Percentiles rank a stretch among this genome's conserved stretches.
phyloP scores from a whole-genome alignment of 1,140 invertebrate species.

The Brachionus rotundiformis region DNA sequence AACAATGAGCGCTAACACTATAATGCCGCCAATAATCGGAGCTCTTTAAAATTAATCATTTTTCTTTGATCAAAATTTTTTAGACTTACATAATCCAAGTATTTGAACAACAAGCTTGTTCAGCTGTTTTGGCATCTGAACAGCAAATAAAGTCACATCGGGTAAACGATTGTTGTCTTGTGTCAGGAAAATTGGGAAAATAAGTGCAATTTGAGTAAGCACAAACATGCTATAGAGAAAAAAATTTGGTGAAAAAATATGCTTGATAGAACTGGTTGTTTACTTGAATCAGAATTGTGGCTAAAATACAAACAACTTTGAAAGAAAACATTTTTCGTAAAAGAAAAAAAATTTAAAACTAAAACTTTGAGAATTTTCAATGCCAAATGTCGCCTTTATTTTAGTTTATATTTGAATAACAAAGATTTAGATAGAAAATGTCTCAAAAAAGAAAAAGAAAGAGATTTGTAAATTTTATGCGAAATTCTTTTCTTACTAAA shows the following conservation, averaged over 20 bases:
- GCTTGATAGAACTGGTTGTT: no score
- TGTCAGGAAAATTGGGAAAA: slow-evolving; percentile 28
- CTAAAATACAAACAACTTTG: background rate
- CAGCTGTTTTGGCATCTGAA: background rate
- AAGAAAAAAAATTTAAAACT: no score
- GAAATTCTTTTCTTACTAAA: background rate
- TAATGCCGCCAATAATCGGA: slow-evolving; percentile 12
- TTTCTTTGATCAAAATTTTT: no score
- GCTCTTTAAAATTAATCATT: no score
- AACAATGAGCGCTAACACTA: background rate
- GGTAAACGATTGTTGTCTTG: background rate
- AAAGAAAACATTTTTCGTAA: background rate
- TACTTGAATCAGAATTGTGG: background rate
- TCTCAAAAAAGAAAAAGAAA: background rate
- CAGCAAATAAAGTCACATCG: slow-evolving; percentile 28
- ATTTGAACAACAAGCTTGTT: slow-evolving; percentile 24
- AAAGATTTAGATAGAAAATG: background rate
- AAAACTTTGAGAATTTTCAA: no score
- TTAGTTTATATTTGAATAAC: no score
- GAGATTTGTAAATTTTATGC: background rate
- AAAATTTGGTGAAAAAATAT: no score
- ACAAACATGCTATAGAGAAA: background rate
- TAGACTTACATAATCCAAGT: slow-evolving; percentile 24
- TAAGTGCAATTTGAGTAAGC: slow-evolving; percentile 20
- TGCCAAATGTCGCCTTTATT: background rate